These are phyloP conservation scores for Calameuta pallipes DNA, from an alignment of 2,888 invertebrate species.

Conservation along the genomic window DNA sequence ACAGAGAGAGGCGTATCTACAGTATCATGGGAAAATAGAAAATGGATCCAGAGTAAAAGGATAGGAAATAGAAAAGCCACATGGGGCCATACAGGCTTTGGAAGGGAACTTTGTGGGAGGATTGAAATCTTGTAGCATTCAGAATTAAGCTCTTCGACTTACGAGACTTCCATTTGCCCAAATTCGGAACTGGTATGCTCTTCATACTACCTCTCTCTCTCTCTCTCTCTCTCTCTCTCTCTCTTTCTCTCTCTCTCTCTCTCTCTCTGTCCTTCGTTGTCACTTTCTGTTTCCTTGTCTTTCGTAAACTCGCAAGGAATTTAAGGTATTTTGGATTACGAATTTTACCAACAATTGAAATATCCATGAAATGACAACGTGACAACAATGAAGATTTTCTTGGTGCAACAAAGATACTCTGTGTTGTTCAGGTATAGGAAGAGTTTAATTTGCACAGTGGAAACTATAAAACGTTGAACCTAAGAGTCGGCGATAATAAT, in stretches of 20 bases:
- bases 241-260: too few species aligned
- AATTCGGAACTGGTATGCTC: background rate
- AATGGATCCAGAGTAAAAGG: slow-evolving; percentile 35
- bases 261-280: slow-evolving; percentile 26
- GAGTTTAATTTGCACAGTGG: background rate
- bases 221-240: too few species aligned
- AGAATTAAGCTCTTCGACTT: slow-evolving; percentile 49
- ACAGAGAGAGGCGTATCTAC: background rate
- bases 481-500: background rate
- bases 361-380: background rate
- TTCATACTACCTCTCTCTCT: slow-evolving; percentile 1
- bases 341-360: background rate
- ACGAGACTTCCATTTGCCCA: slow-evolving; percentile 10
- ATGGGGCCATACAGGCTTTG: slow-evolving; percentile 30
- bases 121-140: slow-evolving; percentile 46
- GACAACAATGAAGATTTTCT: background rate
- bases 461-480: background rate
- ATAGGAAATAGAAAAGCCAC: slow-evolving; percentile 44
- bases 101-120: slow-evolving; percentile 20
- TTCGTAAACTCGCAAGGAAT: background rate
- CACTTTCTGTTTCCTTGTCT: background rate
- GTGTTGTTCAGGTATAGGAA: background rate
- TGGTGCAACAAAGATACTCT: background rate
- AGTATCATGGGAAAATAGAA: slow-evolving; percentile 19
- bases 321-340: background rate